Evolutionary conservation across 2,888 invertebrate genomes (phyloP), one percentile per base, ranked within the genome.

Genomic region (Stenurella melanura): DNA sequence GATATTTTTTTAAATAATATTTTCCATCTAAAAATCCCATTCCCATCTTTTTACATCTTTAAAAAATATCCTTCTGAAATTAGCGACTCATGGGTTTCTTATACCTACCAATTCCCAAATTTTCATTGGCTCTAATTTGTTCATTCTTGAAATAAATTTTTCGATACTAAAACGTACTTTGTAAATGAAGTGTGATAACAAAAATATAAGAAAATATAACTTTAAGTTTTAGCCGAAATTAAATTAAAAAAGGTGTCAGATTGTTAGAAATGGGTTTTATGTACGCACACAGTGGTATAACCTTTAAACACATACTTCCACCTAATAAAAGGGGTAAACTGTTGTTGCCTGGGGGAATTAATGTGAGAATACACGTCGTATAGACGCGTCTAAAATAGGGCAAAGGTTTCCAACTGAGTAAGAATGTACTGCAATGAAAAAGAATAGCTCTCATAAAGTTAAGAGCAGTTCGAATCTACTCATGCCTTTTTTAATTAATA

Each of bases 311-410:
- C 50, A 50, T 50, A n/a, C 50, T 50, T 50, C 50, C 12, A 15
- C 4, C n/a, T 50, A 50, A 50, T 50, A n/a, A 50, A 50, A 50
- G 50, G 50, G n/a, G n/a, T 50, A 50, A 50, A 50, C 6, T 7
- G 50, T n/a, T 50, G 50, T 50, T n/a, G 50, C 50, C 50, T 50
- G 15, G 50, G 50, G 50, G 50, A n/a, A 50, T n/a, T 50, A 50
- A 50, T 50, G n/a, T 50, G 50, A 50, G n/a, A n/a, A n/a, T 50
- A 50, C 42, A 11, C 50, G n/a, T n/a, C 50, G 6, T 50, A 50
- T 7, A 50, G 6, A 50, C 3, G 50, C 2, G n/a, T n/a, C 50
- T n/a, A 50, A 50, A 50, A 17, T 50, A 15, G 50, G 50, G n/a
- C n/a, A 50, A 50, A 50, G 12, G 50, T 50, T 50, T 50, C n/a